Conservation (phyloP, 2,797 vertebrate genomes). For the Hozukius guyotensis region DNA sequence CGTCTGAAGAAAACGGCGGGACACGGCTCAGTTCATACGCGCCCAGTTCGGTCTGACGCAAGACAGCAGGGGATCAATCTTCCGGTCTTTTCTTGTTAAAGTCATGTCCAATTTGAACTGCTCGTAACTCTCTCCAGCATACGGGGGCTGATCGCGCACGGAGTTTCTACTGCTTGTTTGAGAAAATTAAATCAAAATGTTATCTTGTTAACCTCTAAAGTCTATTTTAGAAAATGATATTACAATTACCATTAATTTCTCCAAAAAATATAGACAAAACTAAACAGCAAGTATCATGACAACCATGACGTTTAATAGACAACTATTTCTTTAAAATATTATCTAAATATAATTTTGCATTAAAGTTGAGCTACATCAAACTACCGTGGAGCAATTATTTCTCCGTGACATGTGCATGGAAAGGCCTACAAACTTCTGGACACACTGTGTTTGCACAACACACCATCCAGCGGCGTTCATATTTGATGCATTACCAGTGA, state of each 20-base stretch:
- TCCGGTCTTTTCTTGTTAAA: slow-evolving; percentile 53
- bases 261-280: not conserved
- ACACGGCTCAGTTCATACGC: slow-evolving; percentile 48
- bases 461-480: slow-evolving; percentile 25
- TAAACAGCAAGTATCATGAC: not conserved
- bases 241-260: not conserved
- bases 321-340: not conserved
- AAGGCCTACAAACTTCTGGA: slow-evolving; percentile 29
- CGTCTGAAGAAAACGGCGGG: slow-evolving; percentile 45
- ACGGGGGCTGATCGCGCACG: not conserved
- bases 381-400: not conserved
- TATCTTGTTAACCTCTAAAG: not conserved
- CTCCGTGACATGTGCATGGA: slow-evolving; percentile 9
- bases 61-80: slow-evolving; percentile 46
- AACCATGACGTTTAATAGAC: not conserved
- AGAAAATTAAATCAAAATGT: not conserved
- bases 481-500: slow-evolving; percentile 40
- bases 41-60: slow-evolving; percentile 42
- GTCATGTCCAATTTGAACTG: slow-evolving; percentile 38
- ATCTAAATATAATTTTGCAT: not conserved
- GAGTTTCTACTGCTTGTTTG: not conserved
- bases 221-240: not conserved
- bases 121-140: slow-evolving; percentile 29
- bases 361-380: not conserved
- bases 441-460: slow-evolving; percentile 7